Conservation (phyloP, 1,140 invertebrate species). For the Pristionchus pacificus region DNA sequence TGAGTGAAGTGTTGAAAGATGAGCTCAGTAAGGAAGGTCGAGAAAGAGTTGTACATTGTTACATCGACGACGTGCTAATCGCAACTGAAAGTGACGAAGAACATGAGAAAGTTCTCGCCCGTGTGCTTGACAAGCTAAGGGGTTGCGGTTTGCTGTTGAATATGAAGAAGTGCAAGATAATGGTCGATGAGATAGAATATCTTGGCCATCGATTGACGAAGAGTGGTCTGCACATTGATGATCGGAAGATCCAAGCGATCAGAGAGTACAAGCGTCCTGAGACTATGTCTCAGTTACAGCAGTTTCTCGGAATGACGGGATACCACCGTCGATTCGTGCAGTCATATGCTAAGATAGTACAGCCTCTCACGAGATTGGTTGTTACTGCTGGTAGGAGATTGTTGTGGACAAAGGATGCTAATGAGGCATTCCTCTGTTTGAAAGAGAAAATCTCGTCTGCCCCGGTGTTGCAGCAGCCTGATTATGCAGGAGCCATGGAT, state of each 20-base stretch:
- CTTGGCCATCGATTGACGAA: slow-evolving; percentile 7
- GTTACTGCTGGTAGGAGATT: slow-evolving; percentile 1
- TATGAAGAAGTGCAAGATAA: too few species aligned
- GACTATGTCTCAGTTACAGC: slow-evolving; percentile 3
- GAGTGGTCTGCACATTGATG: slow-evolving; percentile 5
- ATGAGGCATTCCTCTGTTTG: slow-evolving; percentile 18
- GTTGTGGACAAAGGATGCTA: slow-evolving; percentile 24
- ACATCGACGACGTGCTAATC: too few species aligned
- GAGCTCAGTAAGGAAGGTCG: background rate
- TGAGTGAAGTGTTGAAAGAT: too few species aligned
- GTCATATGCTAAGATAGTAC: slow-evolving; percentile 28
- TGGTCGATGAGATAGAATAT: too few species aligned
- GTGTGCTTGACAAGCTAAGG: background rate
- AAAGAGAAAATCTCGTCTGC: too few species aligned
- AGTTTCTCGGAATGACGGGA: too few species aligned
- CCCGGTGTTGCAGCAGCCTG: slow-evolving; percentile 33
- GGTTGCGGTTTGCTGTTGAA: background rate
- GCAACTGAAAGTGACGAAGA: slow-evolving; percentile 5
- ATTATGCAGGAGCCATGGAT: slow-evolving; percentile 3
- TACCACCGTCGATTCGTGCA: slow-evolving; percentile 14
- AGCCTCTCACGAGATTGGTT: slow-evolving; percentile 25
- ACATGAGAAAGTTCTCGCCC: too few species aligned
- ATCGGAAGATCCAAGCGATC: slow-evolving; percentile 5
- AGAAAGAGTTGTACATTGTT: too few species aligned
- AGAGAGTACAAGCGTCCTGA: too few species aligned